These are phyloP conservation scores for Peromyscus eremicus DNA, from an alignment of 2,797 vertebrate genomes.

Conservation along the genomic window DNA sequence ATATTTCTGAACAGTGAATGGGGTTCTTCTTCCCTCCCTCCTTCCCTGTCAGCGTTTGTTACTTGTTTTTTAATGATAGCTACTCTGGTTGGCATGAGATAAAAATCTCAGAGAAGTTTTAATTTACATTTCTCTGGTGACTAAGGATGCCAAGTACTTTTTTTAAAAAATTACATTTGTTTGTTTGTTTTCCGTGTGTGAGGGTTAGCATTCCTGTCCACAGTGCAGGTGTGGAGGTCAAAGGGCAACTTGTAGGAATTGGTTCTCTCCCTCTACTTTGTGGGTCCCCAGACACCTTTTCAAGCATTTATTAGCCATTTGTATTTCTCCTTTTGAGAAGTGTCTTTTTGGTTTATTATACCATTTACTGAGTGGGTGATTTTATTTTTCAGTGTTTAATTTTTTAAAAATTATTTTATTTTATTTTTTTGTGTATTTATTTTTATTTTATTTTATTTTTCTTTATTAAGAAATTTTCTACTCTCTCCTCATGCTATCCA, in stretches of 20 bases:
- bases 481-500: no score
- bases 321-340: not conserved
- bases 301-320: not conserved
- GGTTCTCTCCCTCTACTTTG: not conserved
- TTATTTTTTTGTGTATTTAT: no score
- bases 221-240: not conserved
- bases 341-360: not conserved
- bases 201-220: not conserved
- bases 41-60: not conserved
- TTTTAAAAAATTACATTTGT: not conserved
- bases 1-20: not conserved
- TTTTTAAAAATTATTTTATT: not conserved
- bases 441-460: no score
- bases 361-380: not conserved
- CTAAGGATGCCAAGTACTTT: not conserved
- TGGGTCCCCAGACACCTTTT: not conserved
- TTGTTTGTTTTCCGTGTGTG: not conserved
- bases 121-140: not conserved
- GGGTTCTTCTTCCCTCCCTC: not conserved
- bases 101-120: not conserved
- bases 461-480: no score
- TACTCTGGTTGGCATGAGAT: not conserved
- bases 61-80: not conserved
- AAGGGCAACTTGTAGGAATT: not conserved
- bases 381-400: not conserved